These are phyloP conservation scores for Nerophis ophidion DNA, from an alignment of 2,113 vertebrate species.

Conservation along the genomic window DNA sequence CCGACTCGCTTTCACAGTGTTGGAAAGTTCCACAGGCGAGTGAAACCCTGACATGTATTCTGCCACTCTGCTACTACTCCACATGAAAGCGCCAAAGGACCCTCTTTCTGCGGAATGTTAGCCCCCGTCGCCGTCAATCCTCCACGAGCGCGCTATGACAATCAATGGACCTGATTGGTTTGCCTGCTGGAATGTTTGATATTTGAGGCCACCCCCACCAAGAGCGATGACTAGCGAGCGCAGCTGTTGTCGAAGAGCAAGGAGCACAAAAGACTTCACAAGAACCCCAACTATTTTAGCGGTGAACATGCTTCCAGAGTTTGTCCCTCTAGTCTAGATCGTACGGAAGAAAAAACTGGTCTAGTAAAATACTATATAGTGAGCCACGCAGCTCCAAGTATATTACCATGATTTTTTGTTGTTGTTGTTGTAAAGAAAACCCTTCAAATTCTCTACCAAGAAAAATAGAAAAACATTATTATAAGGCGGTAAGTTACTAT, in stretches of 20 bases:
- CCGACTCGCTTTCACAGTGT: constrained; percentile 65
- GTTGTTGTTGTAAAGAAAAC: constrained; percentile 83
- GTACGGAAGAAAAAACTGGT: constrained; percentile 73
- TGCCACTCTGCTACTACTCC: not conserved
- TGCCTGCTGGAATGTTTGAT: constrained; percentile 56
- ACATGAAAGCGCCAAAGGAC: too few relatives aligned
- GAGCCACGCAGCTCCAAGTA: constrained; percentile 78
- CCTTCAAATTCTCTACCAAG: constrained; percentile 87
- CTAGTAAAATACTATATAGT: constrained; percentile 88
- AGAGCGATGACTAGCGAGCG: constrained; percentile 57
- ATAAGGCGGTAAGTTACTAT: constrained; percentile 98
- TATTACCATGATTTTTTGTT: constrained; percentile 70
- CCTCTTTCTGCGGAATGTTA: too few relatives aligned
- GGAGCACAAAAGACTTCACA: constrained; percentile 86
- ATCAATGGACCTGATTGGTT: constrained; percentile 14
- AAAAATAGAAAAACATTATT: constrained; percentile 94
- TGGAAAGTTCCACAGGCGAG: constrained; percentile 25
- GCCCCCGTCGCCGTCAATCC: too few relatives aligned
- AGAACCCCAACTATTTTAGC: constrained; percentile 91
- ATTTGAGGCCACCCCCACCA: constrained; percentile 66
- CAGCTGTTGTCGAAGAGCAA: constrained; percentile 86
- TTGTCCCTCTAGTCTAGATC: constrained; percentile 76
- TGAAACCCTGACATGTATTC: not conserved
- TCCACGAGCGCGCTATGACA: not conserved
- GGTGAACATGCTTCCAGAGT: constrained; percentile 82